phyloP scores from a whole-genome alignment of 2,888 invertebrate genomes.

The Pammene fasciana region DNA sequence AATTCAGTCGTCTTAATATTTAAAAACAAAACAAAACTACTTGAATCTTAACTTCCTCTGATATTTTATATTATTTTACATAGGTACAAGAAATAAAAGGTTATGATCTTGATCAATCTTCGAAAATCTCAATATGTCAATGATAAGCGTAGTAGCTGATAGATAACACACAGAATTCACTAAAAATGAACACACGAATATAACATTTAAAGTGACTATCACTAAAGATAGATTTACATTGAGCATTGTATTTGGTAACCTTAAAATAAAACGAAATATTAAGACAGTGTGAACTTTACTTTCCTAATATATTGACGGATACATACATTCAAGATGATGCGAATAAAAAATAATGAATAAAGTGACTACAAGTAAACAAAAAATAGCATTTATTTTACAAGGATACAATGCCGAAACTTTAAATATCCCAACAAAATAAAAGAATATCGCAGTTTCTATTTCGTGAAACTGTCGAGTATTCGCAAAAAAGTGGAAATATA shows the following conservation, averaged over 20 bases:
- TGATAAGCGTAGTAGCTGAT: constrained; percentile 22
- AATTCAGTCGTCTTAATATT: too few species aligned
- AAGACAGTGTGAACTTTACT: constrained; percentile 16
- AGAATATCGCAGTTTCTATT: constrained; percentile 21
- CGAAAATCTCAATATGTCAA: constrained; percentile 25
- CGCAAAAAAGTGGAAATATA: background rate
- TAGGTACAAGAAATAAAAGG: too few species aligned
- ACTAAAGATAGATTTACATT: background rate
- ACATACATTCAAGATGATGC: background rate
- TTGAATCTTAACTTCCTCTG: too few species aligned
- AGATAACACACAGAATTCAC: constrained; percentile 20
- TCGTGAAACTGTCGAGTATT: constrained; percentile 17
- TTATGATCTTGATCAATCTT: constrained; percentile 12
- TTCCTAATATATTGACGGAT: constrained; percentile 24
- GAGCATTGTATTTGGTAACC: background rate
- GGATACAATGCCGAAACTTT: constrained; percentile 20
- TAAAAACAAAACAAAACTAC: too few species aligned
- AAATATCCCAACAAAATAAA: background rate
- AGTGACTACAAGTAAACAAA: background rate
- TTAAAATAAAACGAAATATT: background rate
- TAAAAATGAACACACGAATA: background rate
- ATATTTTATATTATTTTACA: too few species aligned
- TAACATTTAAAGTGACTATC: background rate
- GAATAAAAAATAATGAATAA: background rate
- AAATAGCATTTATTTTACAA: constrained; percentile 13